Evolutionary conservation across 2,113 vertebrate genomes (phyloP), one percentile per base, ranked within the genome.

Genomic region (Synodontis membranacea): DNA sequence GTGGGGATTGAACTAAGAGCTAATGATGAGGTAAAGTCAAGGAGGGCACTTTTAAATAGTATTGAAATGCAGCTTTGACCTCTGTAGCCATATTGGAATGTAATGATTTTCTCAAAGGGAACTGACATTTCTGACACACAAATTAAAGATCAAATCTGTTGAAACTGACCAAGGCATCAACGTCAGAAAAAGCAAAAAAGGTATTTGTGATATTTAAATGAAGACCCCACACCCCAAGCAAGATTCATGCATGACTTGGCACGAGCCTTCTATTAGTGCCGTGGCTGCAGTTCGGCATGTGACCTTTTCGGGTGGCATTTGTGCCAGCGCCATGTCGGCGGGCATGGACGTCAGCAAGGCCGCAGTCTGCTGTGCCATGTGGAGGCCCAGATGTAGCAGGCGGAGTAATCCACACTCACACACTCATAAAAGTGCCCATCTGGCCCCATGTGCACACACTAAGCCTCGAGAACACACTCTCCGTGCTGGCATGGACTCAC

Each of bases 331-430:
- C 86, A 84, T 88, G 89, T 88, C 87, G 48, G 86, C 83, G 89
- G 56, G 86, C 90, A 50, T 83, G 85, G 91, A 90, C 92, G 90
- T 94, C 90, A 87, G 86, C 46, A 83, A 46, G 64, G 93, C 94
- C 91, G 89, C 95, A 94, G 95, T 96, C 95, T 95, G 96, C 95
- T 92, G 92, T 93, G 93, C 95, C 95, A 96, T 97, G 96, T 97
- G 97, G 96, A 97, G 96, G 94, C 96, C 96, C 96, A 97, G 97
- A 97, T 97, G 97, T 96, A 97, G 96, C 94, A 95, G 94, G 96
- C 96, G 93, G 95, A 96, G 96, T 97, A 97, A 97, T 97, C 96
- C 96, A 96, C 85, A 92, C 95, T 96, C 93, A 94, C 90, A 95
- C 93, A 94, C 94, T 96, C 95, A 95, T 95, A 95, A 96, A 95